Percentiles rank a stretch among this genome's conserved stretches.
Evolutionary conservation across 2,113 vertebrate genomes (phyloP).

Genomic region (Callipepla californica): DNA sequence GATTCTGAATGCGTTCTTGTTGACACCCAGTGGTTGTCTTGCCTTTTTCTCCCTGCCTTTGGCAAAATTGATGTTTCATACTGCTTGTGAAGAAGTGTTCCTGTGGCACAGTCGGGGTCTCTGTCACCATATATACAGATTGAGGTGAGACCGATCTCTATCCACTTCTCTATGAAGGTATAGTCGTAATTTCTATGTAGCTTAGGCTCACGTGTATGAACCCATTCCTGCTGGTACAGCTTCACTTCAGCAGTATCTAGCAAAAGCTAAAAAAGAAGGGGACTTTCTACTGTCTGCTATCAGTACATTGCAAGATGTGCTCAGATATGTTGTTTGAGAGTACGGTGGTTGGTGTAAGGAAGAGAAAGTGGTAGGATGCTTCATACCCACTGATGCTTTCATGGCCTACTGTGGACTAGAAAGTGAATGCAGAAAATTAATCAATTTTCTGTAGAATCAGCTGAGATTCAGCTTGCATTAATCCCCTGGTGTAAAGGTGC

Average conservation of each 20-base stretch:
- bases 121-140: background rate
- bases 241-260: background rate
- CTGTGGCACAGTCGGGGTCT: background rate
- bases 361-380: background rate
- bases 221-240: background rate
- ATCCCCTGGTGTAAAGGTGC: background rate
- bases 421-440: background rate
- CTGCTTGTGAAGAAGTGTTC: background rate
- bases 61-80: background rate
- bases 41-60: background rate
- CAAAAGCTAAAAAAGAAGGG: background rate
- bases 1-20: background rate
- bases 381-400: background rate
- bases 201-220: background rate
- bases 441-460: background rate
- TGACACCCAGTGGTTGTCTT: accelerated
- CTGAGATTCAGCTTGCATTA: background rate
- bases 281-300: background rate
- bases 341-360: background rate
- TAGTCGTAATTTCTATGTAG: background rate
- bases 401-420: background rate
- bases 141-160: background rate
- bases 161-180: background rate
- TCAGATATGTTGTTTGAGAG: background rate
- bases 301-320: background rate